These are phyloP conservation scores for Periparus ater DNA, from an alignment of 2,797 vertebrate species.

Conservation along the genomic window DNA sequence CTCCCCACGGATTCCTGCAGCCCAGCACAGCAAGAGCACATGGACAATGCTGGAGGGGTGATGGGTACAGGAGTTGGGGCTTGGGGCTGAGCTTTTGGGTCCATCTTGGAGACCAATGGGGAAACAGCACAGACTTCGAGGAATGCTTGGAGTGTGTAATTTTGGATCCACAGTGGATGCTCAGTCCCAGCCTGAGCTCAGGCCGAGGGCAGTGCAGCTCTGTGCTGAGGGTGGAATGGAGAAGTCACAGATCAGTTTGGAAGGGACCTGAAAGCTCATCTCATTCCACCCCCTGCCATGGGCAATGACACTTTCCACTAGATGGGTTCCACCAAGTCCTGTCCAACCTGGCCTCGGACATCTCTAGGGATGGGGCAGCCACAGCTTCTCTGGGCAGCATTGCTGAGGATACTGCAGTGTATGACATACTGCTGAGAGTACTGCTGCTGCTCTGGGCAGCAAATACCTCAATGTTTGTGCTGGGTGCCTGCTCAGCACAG, in stretches of 20 bases:
- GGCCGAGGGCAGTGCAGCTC: fast-evolving
- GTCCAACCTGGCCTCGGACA: not conserved
- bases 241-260: not conserved
- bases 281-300: not conserved
- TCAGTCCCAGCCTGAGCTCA: too few relatives aligned
- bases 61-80: fast-evolving
- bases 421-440: not conserved
- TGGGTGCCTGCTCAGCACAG: not conserved
- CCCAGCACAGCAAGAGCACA: fast-evolving
- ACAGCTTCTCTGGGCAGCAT: not conserved
- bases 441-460: not conserved
- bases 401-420: not conserved
- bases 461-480: not conserved
- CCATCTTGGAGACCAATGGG: fast-evolving
- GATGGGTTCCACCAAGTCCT: not conserved
- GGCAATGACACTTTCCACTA: not conserved
- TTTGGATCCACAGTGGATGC: fast-evolving
- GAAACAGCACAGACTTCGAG: fast-evolving
- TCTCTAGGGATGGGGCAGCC: not conserved
- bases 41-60: fast-evolving
- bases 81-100: too few relatives aligned
- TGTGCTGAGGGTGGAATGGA: not conserved
- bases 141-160: not conserved
- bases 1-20: too few relatives aligned
- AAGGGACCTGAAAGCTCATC: not conserved